Evolutionary conservation across 2,888 invertebrate genomes (phyloP).

Genomic region (Xanthia icteritia): DNA sequence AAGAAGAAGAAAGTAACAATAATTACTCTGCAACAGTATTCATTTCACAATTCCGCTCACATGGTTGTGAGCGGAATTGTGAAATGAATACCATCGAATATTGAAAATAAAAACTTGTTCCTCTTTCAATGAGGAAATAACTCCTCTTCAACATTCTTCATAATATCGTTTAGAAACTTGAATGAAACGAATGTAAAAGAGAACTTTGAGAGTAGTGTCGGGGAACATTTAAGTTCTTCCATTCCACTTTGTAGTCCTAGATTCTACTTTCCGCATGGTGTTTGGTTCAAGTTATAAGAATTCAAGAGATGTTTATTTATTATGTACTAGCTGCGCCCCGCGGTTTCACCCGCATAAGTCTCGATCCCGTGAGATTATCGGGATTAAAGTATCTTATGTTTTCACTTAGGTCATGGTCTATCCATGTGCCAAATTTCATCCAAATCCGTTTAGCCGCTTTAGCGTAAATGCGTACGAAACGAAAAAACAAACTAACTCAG

Average conservation of each 20-base stretch:
- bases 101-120: constrained; percentile 20
- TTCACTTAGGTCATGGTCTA: too few relatives aligned
- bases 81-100: constrained; percentile 23
- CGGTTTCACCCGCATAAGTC: too few relatives aligned
- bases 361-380: too few relatives aligned
- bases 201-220: constrained; percentile 28
- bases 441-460: too few relatives aligned
- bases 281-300: constrained; percentile 27
- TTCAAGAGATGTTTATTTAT: neutral
- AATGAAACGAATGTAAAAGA: constrained; percentile 26
- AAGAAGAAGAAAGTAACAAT: neutral
- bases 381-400: too few relatives aligned
- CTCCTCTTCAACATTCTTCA: constrained; percentile 5
- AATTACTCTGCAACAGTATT: constrained; percentile 5
- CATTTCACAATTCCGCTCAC: constrained; percentile 13
- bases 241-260: constrained; percentile 54
- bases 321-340: neutral
- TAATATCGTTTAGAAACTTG: constrained; percentile 45
- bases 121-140: neutral
- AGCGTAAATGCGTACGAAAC: too few relatives aligned
- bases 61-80: too few relatives aligned
- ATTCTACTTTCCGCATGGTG: constrained; percentile 32
- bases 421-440: too few relatives aligned
- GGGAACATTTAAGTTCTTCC: constrained; percentile 52
- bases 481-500: too few relatives aligned